These are phyloP conservation scores for Hirudinaria manillensis DNA, from an alignment of 2,888 invertebrate genomes.

Conservation along the genomic window DNA sequence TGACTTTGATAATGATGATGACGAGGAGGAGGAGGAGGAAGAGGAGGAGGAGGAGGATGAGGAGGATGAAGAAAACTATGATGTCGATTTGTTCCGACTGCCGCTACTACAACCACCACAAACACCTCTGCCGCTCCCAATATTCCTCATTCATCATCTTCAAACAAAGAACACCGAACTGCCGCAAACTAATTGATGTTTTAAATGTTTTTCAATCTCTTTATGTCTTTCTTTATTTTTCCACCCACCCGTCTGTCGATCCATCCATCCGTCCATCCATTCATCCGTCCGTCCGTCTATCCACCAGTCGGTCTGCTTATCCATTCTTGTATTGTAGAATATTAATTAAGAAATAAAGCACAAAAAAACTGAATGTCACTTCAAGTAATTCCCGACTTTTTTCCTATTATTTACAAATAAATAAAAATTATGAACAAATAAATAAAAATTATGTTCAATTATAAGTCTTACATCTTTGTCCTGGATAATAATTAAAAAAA, in stretches of 20 bases:
- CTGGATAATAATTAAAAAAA: too few species aligned
- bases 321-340: slow-evolving; percentile 5
- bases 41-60: background rate
- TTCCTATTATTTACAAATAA: too few species aligned
- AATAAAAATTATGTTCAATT: too few species aligned
- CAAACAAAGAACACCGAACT: background rate
- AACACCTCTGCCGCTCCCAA: background rate
- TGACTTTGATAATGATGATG: background rate
- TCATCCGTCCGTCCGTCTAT: background rate
- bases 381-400: background rate
- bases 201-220: background rate
- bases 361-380: too few species aligned
- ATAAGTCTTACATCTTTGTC: too few species aligned
- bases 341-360: background rate
- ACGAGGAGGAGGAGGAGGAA: background rate
- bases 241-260: background rate
- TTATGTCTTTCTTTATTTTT: background rate
- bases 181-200: background rate
- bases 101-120: background rate
- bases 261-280: background rate
- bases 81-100: background rate
- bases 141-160: slow-evolving; percentile 3
- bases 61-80: slow-evolving; percentile 1
- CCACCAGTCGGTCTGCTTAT: background rate
- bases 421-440: too few species aligned